These are phyloP conservation scores for Metallyticus violacea DNA, from an alignment of 2,888 invertebrate species.

Conservation along the genomic window DNA sequence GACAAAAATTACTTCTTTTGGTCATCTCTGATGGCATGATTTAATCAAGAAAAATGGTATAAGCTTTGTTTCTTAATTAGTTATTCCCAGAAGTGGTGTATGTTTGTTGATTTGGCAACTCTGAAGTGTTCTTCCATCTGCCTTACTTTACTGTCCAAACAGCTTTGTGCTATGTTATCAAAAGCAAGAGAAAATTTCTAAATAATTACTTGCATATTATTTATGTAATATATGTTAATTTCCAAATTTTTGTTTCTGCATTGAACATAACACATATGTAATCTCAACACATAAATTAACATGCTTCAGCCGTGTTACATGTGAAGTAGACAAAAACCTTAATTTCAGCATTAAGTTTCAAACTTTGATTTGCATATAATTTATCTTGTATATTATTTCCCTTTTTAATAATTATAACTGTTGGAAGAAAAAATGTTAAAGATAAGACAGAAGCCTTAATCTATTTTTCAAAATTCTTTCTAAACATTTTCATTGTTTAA, in stretches of 20 bases:
- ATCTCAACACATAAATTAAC: no score
- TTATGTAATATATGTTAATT: no score
- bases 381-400: no score
- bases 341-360: no score
- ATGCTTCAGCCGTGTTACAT: no score
- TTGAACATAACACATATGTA: no score
- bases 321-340: no score
- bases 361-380: no score
- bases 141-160: neutral
- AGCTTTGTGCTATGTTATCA: neutral
- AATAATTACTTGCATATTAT: neutral
- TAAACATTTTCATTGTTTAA: neutral
- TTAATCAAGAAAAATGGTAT: neutral
- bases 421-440: no score
- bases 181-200: neutral
- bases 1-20: neutral
- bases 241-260: no score
- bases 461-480: neutral
- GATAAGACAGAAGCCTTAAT: no score
- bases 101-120: conserved; percentile 5
- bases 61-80: neutral
- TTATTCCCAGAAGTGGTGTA: neutral
- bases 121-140: neutral
- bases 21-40: neutral
- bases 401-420: no score